Conservation (phyloP, 2,113 vertebrate genomes). For the Ellobius talpinus region DNA sequence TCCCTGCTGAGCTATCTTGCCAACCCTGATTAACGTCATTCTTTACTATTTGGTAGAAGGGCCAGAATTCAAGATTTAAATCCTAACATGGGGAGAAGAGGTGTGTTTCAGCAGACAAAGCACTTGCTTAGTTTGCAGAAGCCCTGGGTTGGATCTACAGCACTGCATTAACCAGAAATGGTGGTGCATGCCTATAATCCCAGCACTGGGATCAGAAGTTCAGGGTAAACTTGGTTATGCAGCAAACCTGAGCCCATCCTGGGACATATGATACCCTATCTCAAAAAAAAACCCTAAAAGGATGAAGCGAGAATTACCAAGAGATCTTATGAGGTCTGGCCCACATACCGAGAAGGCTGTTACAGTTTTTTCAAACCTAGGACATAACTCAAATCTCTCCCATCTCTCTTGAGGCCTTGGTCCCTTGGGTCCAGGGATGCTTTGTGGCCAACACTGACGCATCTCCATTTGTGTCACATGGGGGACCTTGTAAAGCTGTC, state of each 20-base stretch:
- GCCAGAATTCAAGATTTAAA: background rate
- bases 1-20: background rate
- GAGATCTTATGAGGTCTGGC: background rate
- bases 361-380: background rate
- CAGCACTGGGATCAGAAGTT: background rate
- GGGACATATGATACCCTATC: background rate
- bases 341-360: background rate
- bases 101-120: background rate
- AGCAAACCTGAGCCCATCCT: background rate
- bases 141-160: background rate
- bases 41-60: background rate
- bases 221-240: background rate
- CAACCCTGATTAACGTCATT: background rate
- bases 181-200: background rate
- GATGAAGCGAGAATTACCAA: background rate
- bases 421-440: no score
- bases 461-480: fast-evolving
- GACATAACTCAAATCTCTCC: background rate
- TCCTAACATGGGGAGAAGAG: no score
- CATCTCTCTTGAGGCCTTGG: background rate
- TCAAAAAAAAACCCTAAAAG: background rate
- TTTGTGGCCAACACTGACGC: no score
- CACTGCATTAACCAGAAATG: background rate
- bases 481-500: no score
- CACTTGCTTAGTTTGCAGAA: background rate